Evolutionary conservation across 2,797 vertebrate genomes (phyloP), one percentile per base, ranked within the genome.

Genomic region (Chaetodon trifasciatus): DNA sequence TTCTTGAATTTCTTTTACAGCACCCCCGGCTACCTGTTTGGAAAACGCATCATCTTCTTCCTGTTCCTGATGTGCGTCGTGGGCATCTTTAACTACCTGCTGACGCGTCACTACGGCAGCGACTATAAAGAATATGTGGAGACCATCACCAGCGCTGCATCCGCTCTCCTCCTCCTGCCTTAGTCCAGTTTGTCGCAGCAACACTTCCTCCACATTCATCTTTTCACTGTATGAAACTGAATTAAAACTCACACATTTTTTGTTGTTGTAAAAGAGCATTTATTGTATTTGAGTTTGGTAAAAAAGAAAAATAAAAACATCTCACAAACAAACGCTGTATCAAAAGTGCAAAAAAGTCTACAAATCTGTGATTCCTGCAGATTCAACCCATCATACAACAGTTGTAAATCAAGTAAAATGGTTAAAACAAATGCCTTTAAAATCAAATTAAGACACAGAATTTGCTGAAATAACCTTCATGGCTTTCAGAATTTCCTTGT

Each of bases 21-120:
- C 94, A 99, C 95, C n/a, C 98, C 98, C 0, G 97, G 98, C 42
- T 98, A 96, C 93, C 91, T 98, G 83, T 98, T 99, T 79, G 98
- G 98, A 76, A 99, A 99, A 57, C 97, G 98, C 3, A 90, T 98
- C 78, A 96, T 99, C 70, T 84, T 89, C 76, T 99, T 99, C 91
- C 95, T 98, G 88, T 91, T 96, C 77, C 89, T 97, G 78, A 98
- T 99, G 98, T 97, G 96, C 50, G 6, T 97, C 0, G 96, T 98
- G 58, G 98, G 98, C 19, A 94, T 98, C 82, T 62, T 96, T 71
- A 98, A 97, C 93, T 96, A 97, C 90, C 95, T 97, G 89, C 93
- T 98, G 78, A 8, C 88, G 65, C 86, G 90, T 46, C 88, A 92
- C 87, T 96, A 93, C 0, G 95, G 96, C 88, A 96, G 93, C 70